These are phyloP conservation scores for Myzus persicae DNA, from an alignment of 1,140 invertebrate species.

Conservation along the genomic window DNA sequence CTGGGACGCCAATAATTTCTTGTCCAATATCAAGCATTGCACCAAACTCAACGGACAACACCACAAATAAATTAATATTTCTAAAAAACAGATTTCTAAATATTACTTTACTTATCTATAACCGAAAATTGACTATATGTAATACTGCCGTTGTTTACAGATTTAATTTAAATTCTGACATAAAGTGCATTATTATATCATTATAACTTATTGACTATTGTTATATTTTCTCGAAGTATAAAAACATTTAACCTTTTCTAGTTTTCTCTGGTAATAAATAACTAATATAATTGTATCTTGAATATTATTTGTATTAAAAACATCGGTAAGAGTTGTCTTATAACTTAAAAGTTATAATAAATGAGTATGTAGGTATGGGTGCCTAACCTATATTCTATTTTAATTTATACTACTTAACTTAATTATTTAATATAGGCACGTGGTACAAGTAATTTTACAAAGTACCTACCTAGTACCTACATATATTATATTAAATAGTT, in stretches of 20 bases:
- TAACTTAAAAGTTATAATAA: neutral
- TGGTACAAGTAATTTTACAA: too few relatives aligned
- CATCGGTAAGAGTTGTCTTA: too few relatives aligned
- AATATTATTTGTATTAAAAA: neutral
- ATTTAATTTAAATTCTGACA: neutral
- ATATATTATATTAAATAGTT: neutral
- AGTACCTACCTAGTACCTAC: too few relatives aligned
- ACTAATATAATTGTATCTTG: too few relatives aligned
- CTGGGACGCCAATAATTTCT: neutral
- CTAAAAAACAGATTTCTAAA: neutral
- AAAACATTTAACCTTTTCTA: neutral
- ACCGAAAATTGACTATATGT: neutral
- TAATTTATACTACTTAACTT: too few relatives aligned
- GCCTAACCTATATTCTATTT: too few relatives aligned
- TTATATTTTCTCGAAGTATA: neutral
- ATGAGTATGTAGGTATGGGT: too few relatives aligned
- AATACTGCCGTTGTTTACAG: neutral
- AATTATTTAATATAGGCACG: too few relatives aligned
- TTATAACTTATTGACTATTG: neutral
- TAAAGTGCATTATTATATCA: too few relatives aligned
- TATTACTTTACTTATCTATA: neutral
- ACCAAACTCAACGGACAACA: slow-evolving; percentile 51
- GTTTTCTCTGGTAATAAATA: too few relatives aligned
- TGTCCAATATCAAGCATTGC: slow-evolving; percentile 19
- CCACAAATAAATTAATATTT: slow-evolving; percentile 46